Evolutionary conservation across 2,797 vertebrate genomes (phyloP), one percentile per base, ranked within the genome.

Genomic region (Picus viridis): DNA sequence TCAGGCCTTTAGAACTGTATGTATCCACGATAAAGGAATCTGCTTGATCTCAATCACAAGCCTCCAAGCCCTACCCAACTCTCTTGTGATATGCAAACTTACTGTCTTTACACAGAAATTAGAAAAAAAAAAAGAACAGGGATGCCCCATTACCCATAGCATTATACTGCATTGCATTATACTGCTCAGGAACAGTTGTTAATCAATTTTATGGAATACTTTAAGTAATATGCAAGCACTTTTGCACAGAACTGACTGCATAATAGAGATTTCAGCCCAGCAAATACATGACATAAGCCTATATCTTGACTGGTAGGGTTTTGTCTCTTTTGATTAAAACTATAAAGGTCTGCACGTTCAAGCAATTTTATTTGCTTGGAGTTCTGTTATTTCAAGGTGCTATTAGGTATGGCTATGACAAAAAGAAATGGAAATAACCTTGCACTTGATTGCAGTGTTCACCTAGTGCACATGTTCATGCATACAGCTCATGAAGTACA

Each of bases 1-100:
- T 69, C 78, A 94, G 91, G 92, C 90, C 89, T 95, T 91, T 93
- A 90, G 87, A 96, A 93, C 90, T 93, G 59, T 69, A 53, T 83
- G 86, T 90, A 94, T 94, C 87, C 81, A 22, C 30, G 83, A 95
- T 88, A 94, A 96, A 97, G 91, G 91, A 92, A 95, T 96, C 92
- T 93, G 81, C 94, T 95, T 86, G 92, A 89, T 97, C 78, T 84
- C 67, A 89, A 89, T 78, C 82, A 81, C 53, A 94, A 95, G 76
- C 65, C 72, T 88, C 54, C 13, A 30, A 95, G 93, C 85, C 76
- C 61, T 85, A 88, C 64, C 41, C 0, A 3, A 43, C 45, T 81
- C 67, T 91, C 68, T 13, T 74, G 63, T 68, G 86, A 90, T 88
- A 69, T 36, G 56, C 36, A 91, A 97, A 94, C 92, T 97, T 97